Conservation (phyloP, 35 echinoderm and acorn worm genomes). For the Eucidaris tribuloides region DNA sequence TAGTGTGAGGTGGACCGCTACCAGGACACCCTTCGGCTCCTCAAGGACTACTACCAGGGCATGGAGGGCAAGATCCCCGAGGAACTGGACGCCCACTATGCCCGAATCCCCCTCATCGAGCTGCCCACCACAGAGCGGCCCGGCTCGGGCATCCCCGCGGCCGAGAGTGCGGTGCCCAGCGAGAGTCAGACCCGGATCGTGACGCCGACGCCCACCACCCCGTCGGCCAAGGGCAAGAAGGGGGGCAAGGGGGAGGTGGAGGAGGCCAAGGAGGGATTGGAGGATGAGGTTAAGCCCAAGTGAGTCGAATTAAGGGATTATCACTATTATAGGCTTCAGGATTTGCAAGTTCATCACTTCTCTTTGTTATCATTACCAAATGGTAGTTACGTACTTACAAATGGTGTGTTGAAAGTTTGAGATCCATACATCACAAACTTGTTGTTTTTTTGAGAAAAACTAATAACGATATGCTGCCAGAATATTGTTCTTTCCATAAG, state of each 20-base stretch:
- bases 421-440: too few species aligned
- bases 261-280: constrained; percentile 31
- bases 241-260: constrained; percentile 54
- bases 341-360: too few species aligned
- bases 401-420: too few species aligned
- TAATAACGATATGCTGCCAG: too few species aligned
- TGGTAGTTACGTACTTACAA: too few species aligned
- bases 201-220: constrained; percentile 63
- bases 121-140: constrained; percentile 67
- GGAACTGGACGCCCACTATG: constrained; percentile 59
- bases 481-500: too few species aligned
- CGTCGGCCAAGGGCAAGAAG: constrained; percentile 98
- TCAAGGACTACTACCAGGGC: constrained; percentile 95
- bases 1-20: constrained; percentile 95
- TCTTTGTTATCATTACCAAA: too few species aligned
- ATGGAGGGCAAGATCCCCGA: constrained; percentile 98
- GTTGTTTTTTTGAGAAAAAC: too few species aligned
- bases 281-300: constrained; percentile 76
- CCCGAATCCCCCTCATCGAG: constrained; percentile 91
- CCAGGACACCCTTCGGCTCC: constrained; percentile 87
- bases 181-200: constrained; percentile 65
- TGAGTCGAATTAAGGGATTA: background rate
- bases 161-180: constrained; percentile 56
- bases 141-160: constrained; percentile 31
- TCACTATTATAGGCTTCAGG: background rate